Conservation (phyloP, 2,888 invertebrate genomes). For the Eupsilia transversa region DNA sequence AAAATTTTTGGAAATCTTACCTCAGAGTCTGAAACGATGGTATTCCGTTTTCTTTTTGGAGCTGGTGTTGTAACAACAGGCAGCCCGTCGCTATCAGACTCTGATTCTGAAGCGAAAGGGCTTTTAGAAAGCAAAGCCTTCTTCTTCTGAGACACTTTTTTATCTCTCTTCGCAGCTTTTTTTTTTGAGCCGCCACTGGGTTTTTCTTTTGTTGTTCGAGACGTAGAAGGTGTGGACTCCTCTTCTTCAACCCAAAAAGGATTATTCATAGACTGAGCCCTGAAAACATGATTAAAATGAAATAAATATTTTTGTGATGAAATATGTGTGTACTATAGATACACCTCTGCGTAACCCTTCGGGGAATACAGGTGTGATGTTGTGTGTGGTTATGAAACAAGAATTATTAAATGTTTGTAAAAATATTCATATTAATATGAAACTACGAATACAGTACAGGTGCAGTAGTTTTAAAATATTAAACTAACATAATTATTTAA, state of each 20-base stretch:
- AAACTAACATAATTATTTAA: too few relatives aligned
- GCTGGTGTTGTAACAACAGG: not conserved
- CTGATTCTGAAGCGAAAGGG: constrained; percentile 15
- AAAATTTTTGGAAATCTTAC: not conserved
- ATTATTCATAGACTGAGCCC: constrained; percentile 13
- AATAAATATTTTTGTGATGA: not conserved
- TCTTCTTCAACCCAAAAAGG: constrained; percentile 12
- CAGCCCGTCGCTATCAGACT: constrained; percentile 6
- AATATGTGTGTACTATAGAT: too few relatives aligned
- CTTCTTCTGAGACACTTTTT: constrained; percentile 13
- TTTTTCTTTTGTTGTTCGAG: constrained; percentile 11
- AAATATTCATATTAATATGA: too few relatives aligned
- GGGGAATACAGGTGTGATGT: too few relatives aligned
- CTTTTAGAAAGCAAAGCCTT: constrained; percentile 1
- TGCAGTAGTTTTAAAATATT: too few relatives aligned
- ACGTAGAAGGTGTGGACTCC: not conserved
- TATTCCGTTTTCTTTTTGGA: constrained; percentile 12
- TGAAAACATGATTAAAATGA: constrained; percentile 3
- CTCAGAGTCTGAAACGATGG: constrained; percentile 5
- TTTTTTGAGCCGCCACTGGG: not conserved
- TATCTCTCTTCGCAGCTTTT: constrained; percentile 9
- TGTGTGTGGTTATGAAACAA: too few relatives aligned
- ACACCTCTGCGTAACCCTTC: too few relatives aligned
- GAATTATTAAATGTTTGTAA: too few relatives aligned
- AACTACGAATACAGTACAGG: too few relatives aligned